Conservation (phyloP, 2,113 vertebrate genomes). For the Pedetes capensis region DNA sequence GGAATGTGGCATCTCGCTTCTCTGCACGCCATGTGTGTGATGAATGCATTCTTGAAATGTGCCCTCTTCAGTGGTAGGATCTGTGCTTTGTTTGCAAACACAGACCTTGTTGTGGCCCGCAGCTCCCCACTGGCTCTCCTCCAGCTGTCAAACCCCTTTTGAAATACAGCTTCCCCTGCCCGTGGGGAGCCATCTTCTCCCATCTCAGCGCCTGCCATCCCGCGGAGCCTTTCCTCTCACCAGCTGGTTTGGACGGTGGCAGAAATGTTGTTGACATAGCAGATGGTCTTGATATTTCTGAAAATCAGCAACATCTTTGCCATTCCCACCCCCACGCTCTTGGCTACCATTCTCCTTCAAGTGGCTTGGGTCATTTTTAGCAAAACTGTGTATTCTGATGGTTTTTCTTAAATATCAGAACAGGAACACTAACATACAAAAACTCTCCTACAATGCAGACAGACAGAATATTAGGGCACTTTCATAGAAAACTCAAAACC, state of each 20-base stretch:
- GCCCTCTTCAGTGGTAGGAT: neutral
- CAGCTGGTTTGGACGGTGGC: constrained; percentile 17
- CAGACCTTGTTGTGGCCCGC: neutral
- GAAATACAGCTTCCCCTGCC: neutral
- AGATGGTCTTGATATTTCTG: constrained; percentile 71
- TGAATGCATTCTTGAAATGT: neutral
- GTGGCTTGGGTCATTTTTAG: constrained; percentile 60
- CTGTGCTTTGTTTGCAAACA: constrained; percentile 38
- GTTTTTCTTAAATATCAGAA: constrained; percentile 30
- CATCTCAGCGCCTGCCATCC: neutral
- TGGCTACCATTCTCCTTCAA: constrained; percentile 54
- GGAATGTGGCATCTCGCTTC: neutral
- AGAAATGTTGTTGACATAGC: constrained; percentile 49
- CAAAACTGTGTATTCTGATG: constrained; percentile 22
- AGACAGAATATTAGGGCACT: neutral
- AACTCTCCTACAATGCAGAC: neutral
- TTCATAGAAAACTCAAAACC: neutral
- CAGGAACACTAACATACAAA: neutral
- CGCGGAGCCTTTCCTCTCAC: neutral
- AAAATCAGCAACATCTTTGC: constrained; percentile 53
- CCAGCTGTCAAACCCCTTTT: neutral
- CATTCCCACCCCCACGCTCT: constrained; percentile 29
- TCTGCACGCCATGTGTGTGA: neutral
- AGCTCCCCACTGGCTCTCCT: neutral
- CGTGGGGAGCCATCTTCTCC: neutral